phyloP scores from a whole-genome alignment of 53 echinoderm and acorn worm species.

The Antedon mediterranea region DNA sequence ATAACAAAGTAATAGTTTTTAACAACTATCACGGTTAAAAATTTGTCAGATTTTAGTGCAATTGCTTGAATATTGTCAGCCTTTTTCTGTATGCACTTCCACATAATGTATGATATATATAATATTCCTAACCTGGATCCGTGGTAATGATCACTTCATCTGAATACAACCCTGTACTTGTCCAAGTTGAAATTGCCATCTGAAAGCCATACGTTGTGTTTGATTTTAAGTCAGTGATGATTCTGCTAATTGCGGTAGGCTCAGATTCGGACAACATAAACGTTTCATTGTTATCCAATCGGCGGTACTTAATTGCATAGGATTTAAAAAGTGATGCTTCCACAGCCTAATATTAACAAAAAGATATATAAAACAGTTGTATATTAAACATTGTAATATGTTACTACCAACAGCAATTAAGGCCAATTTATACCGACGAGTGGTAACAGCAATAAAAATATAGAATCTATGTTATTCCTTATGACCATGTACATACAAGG shows the following conservation, averaged over 20 bases:
- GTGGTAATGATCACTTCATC: conserved; percentile 30
- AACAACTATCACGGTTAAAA: too few species aligned
- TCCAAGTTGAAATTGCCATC: conserved; percentile 43
- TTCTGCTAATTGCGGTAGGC: conserved; percentile 15
- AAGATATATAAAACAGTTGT: too few species aligned
- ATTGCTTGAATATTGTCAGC: too few species aligned
- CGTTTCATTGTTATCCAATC: conserved; percentile 15
- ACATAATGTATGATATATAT: background rate
- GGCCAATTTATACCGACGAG: too few species aligned
- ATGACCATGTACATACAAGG: too few species aligned
- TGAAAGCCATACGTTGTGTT: conserved; percentile 42
- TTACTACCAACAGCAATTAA: too few species aligned
- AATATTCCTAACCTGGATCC: conserved; percentile 25
- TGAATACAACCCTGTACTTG: conserved; percentile 48
- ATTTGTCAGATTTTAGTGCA: too few species aligned
- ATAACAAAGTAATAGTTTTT: too few species aligned
- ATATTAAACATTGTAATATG: too few species aligned
- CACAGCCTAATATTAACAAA: conserved; percentile 4
- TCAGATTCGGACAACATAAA: conserved; percentile 24
- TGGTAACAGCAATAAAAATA: too few species aligned
- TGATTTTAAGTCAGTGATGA: conserved; percentile 30
- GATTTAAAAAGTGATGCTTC: conserved; percentile 21
- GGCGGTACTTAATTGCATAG: conserved; percentile 28
- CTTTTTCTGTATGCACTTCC: background rate
- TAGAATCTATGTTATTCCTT: too few species aligned